phyloP scores from a whole-genome alignment of 23 tunicate genomes.

The Halocynthia roretzi region DNA sequence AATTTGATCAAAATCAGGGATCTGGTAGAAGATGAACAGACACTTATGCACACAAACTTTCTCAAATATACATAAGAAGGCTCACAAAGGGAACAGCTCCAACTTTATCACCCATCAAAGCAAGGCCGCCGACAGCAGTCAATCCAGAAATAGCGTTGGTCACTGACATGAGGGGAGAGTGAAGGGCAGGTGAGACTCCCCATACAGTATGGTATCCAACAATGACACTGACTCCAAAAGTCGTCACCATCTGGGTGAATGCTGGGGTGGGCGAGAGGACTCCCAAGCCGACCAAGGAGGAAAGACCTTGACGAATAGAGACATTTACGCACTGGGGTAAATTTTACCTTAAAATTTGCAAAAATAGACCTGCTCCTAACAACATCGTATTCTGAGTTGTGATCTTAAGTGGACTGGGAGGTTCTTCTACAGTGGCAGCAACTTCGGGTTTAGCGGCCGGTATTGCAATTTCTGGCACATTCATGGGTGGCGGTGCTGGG shows the following conservation, averaged over 20 bases:
- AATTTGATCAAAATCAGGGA: too few relatives aligned
- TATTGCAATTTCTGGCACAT: slow-evolving; percentile 41
- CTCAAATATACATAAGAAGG: too few relatives aligned
- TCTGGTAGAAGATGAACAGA: too few relatives aligned
- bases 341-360: not conserved
- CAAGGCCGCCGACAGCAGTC: slow-evolving; percentile 89
- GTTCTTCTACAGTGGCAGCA: slow-evolving; percentile 20
- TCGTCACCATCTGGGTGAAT: slow-evolving; percentile 88
- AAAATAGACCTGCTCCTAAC: slow-evolving; percentile 27
- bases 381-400: slow-evolving; percentile 52
- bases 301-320: slow-evolving; percentile 39
- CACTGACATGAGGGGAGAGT: slow-evolving; percentile 94
- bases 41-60: too few relatives aligned
- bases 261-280: slow-evolving; percentile 68
- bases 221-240: slow-evolving; percentile 86
- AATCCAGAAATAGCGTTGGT: slow-evolving; percentile 94
- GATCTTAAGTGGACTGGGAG: slow-evolving; percentile 44
- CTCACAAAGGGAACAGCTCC: slow-evolving; percentile 53
- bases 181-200: slow-evolving; percentile 93
- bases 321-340: not conserved
- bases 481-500: slow-evolving; percentile 72
- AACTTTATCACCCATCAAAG: slow-evolving; percentile 75
- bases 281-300: slow-evolving; percentile 67
- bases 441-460: slow-evolving; percentile 34
- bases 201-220: slow-evolving; percentile 99